A percentile compares a stretch with the other conserved stretches of the same genome.
These are phyloP conservation scores for Pavo muticus DNA, from an alignment of 2,113 vertebrate species.

Conservation along the genomic window DNA sequence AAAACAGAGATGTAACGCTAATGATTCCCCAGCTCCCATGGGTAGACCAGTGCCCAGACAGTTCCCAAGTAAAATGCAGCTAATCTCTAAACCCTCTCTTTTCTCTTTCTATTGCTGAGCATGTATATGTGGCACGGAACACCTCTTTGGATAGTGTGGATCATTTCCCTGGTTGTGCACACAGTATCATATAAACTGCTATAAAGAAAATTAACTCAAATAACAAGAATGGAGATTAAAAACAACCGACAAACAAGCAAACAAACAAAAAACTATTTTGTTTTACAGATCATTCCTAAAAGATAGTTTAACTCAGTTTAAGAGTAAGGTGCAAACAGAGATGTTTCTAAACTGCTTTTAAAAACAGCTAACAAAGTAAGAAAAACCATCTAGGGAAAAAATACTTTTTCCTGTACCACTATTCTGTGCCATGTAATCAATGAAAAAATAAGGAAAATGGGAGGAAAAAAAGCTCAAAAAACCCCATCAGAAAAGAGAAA, in stretches of 20 bases:
- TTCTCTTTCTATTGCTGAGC: not conserved
- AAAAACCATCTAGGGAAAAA: not conserved
- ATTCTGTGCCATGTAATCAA: not conserved
- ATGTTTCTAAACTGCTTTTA: not conserved
- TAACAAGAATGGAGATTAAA: no score
- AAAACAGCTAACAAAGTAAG: not conserved
- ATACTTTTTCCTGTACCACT: not conserved
- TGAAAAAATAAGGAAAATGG: not conserved
- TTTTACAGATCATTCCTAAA: not conserved
- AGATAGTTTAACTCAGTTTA: not conserved
- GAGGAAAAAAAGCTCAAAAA: not conserved
- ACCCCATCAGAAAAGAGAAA: not conserved
- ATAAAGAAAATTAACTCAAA: not conserved
- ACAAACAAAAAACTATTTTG: not conserved
- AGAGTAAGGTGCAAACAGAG: not conserved
- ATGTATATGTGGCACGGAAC: not conserved
- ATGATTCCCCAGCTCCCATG: not conserved
- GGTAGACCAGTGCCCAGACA: not conserved
- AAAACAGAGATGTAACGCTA: not conserved
- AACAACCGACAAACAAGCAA: no score
- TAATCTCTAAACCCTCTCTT: not conserved
- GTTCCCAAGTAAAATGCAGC: not conserved
- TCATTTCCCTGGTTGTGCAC: not conserved
- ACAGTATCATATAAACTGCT: not conserved
- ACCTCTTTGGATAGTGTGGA: not conserved